Base-by-base conservation (phyloP, 2,113 vertebrate genomes). In the Vulpes vulpes region DNA sequence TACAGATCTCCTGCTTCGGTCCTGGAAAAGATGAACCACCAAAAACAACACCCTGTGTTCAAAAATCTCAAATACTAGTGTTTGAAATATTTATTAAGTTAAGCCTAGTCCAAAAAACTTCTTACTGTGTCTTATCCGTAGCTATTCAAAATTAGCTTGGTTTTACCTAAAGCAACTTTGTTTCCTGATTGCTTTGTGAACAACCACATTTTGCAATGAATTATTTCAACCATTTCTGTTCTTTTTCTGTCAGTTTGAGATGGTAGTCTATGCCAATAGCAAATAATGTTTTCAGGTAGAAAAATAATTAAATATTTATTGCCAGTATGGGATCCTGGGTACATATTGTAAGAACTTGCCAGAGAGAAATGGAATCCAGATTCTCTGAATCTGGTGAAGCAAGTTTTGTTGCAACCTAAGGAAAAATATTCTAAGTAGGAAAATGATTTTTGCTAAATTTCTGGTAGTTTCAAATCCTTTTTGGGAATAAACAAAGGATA, bases 311-410 rank as follows among this genome's bases (percentile, higher is more conserved):
- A 55, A 22, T 51, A 17, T 14, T 14, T 22, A 3, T 32, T 30
- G 23, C 51, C 53, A n/a, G 15, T 3, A 35, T 5, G 17, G 30
- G 6, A 16, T 9, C 11, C 1, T 0, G 8, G 11, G 67, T 27
- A 17, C 14, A 5, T 19, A n/a, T 51, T 8, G 4, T 9, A 49
- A 32, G 60, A 65, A 16, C 8, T 2, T 14, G 38, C 69, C 16
- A 65, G 35, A 84, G 9, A 20, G 38, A 32, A n/a, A 20, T 4
- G 57, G 53, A 87, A 10, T 27, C n/a, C 32, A 53, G 20, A 16
- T 30, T 62, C 19, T 43, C 1, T 19, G 10, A 19, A 17, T 30
- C 23, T 20, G 22, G 25, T 23, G 35, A 57, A 25, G 11, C 64
- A 51, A 16, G 19, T 51, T 15, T 89, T 25, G 5, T 7, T 32